Conservation (phyloP, 2,888 invertebrate species). For the Euplexia lucipara region DNA sequence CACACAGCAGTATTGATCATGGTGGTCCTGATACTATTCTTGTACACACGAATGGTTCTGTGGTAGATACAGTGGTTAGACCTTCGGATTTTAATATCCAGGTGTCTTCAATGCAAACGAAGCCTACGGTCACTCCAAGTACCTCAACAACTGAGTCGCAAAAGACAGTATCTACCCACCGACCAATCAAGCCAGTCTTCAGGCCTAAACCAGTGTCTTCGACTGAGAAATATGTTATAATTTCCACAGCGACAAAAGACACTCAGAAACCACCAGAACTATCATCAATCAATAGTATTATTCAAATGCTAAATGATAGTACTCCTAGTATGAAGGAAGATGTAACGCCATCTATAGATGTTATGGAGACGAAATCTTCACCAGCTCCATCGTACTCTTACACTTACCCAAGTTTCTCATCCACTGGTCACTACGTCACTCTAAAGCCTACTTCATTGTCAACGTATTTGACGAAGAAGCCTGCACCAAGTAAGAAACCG, state of each 20-base stretch:
- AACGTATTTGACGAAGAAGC: slow-evolving; percentile 67
- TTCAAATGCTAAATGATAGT: slow-evolving; percentile 92
- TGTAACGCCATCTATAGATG: slow-evolving; percentile 78
- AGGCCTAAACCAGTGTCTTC: slow-evolving; percentile 87
- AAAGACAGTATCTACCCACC: slow-evolving; percentile 83
- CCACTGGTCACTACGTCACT: slow-evolving; percentile 86
- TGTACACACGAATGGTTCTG: slow-evolving; percentile 90
- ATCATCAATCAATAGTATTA: slow-evolving; percentile 90
- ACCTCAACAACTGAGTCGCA: slow-evolving; percentile 77
- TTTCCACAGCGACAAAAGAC: slow-evolving; percentile 91
- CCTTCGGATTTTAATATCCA: slow-evolving; percentile 89
- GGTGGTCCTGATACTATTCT: slow-evolving; percentile 92
- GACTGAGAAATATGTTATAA: slow-evolving; percentile 90
- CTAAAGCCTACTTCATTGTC: slow-evolving; percentile 79
- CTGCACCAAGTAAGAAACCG: slow-evolving; percentile 73
- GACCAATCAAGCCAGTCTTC: slow-evolving; percentile 89
- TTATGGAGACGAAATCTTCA: slow-evolving; percentile 84
- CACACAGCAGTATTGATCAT: slow-evolving; percentile 91
- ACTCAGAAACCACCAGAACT: slow-evolving; percentile 82
- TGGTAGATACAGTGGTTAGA: slow-evolving; percentile 88
- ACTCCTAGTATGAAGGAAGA: slow-evolving; percentile 84
- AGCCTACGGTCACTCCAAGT: slow-evolving; percentile 81
- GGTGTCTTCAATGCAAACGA: slow-evolving; percentile 88
- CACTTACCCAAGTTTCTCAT: slow-evolving; percentile 78
- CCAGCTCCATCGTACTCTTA: slow-evolving; percentile 74